Evolutionary conservation across 2,797 vertebrate species (phyloP).

Genomic region (Ceryle rudis): DNA sequence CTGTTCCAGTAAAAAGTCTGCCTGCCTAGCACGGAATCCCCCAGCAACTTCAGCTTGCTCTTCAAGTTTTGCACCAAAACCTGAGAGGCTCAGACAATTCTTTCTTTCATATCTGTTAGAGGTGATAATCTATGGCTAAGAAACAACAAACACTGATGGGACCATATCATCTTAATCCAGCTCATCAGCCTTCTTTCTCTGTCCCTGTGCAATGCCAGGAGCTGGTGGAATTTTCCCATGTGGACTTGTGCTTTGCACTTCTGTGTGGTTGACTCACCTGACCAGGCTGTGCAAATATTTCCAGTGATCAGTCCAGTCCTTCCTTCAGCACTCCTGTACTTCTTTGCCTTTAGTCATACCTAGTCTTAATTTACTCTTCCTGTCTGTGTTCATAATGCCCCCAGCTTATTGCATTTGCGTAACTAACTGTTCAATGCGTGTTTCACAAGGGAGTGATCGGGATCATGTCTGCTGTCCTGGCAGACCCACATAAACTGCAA

Average conservation of each 20-base stretch:
- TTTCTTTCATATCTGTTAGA: background rate
- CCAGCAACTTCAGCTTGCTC: background rate
- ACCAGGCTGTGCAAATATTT: background rate
- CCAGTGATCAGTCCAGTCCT: background rate
- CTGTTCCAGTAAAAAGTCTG: background rate
- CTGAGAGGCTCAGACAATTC: background rate
- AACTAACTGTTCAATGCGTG: background rate
- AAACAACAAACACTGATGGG: background rate
- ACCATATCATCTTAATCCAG: background rate
- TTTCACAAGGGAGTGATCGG: background rate
- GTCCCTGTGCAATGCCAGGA: background rate
- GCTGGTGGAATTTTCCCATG: background rate
- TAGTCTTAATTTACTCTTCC: background rate
- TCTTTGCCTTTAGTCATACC: background rate
- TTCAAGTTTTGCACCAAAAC: background rate
- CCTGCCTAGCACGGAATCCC: background rate
- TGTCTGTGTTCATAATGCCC: background rate
- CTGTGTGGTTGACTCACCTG: accelerated
- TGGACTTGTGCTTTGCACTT: background rate
- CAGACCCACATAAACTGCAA: accelerated
- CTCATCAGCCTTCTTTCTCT: background rate
- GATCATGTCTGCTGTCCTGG: accelerated
- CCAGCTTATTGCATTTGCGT: background rate
- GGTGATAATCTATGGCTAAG: background rate
- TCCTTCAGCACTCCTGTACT: background rate